Percentiles rank a stretch among this genome's conserved stretches.
Evolutionary conservation across 2,113 vertebrate species (phyloP).

Genomic region (Tapirus terrestris): DNA sequence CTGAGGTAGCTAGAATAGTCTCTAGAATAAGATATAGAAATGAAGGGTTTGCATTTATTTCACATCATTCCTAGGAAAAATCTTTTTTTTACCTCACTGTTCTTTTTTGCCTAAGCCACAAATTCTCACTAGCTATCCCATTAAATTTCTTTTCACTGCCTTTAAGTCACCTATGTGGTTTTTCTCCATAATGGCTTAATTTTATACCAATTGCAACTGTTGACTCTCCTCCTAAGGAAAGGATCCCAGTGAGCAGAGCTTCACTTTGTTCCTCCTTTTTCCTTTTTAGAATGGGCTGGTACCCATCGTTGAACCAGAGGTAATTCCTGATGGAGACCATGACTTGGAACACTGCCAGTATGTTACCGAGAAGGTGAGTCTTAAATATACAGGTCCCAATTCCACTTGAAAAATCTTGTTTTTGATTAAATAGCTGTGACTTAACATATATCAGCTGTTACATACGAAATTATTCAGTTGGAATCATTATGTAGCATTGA

Average conservation of each 20-base stretch:
- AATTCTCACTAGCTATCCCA: not conserved
- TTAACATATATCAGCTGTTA: not conserved
- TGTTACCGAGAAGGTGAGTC: slow-evolving; percentile 93
- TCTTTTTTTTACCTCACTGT: not conserved
- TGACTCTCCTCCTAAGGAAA: not conserved
- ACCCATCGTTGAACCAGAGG: slow-evolving; percentile 97
- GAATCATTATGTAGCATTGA: not conserved
- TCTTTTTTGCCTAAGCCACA: slow-evolving; percentile 11
- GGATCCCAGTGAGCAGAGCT: not conserved
- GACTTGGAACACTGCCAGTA: slow-evolving; percentile 96
- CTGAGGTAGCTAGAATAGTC: not conserved
- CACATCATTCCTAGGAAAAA: not conserved
- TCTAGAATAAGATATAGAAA: slow-evolving; percentile 10
- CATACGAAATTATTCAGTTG: not conserved
- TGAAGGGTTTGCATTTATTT: not conserved
- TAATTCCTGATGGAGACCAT: slow-evolving; percentile 95
- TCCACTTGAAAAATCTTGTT: not conserved
- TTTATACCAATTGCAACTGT: not conserved
- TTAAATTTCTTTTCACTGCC: not conserved
- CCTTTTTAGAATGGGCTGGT: slow-evolving; percentile 92
- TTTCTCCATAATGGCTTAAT: not conserved
- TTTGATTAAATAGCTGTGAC: not conserved
- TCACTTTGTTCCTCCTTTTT: not conserved
- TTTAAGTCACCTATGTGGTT: not conserved
- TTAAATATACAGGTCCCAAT: not conserved